phyloP scores from a whole-genome alignment of 2,797 vertebrate species.

The Carcharodon carcharias region DNA sequence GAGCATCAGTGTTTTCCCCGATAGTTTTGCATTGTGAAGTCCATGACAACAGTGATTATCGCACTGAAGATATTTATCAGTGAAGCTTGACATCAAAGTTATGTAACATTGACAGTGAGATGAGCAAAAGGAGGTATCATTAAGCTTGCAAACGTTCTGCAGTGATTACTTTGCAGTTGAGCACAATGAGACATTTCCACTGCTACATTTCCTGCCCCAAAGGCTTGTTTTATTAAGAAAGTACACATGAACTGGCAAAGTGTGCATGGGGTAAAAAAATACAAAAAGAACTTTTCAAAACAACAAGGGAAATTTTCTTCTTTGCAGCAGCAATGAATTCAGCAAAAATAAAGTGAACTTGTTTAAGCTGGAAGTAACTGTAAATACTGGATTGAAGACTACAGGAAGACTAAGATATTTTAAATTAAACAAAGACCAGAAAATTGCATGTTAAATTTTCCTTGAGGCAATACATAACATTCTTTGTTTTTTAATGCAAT shows the following conservation, averaged over 20 bases:
- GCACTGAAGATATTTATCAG: constrained; percentile 25
- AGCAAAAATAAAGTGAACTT: constrained; percentile 14
- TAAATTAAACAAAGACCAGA: constrained; percentile 25
- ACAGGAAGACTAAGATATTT: background rate
- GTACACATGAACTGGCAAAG: constrained; percentile 9
- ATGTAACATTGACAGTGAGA: constrained; percentile 25
- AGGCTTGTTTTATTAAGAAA: constrained; percentile 4
- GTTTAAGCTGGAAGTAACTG: constrained; percentile 9
- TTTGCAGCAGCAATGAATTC: background rate
- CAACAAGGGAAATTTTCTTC: background rate
- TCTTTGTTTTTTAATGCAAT: constrained; percentile 17
- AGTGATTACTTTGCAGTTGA: constrained; percentile 50
- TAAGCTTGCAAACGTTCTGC: constrained; percentile 22
- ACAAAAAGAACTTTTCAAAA: background rate
- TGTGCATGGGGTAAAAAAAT: background rate
- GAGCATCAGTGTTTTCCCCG: constrained; percentile 23
- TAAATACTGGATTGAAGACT: background rate
- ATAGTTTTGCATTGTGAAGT: constrained; percentile 31
- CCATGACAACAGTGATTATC: constrained; percentile 12
- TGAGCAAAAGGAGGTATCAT: constrained; percentile 26
- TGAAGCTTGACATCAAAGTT: constrained; percentile 25
- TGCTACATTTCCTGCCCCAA: background rate
- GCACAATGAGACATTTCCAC: constrained; percentile 63
- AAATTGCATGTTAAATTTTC: constrained; percentile 24
- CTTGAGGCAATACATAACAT: constrained; percentile 21